Evolutionary conservation across 2,797 vertebrate species (phyloP).

Genomic region (Mionectes olivaceus): DNA sequence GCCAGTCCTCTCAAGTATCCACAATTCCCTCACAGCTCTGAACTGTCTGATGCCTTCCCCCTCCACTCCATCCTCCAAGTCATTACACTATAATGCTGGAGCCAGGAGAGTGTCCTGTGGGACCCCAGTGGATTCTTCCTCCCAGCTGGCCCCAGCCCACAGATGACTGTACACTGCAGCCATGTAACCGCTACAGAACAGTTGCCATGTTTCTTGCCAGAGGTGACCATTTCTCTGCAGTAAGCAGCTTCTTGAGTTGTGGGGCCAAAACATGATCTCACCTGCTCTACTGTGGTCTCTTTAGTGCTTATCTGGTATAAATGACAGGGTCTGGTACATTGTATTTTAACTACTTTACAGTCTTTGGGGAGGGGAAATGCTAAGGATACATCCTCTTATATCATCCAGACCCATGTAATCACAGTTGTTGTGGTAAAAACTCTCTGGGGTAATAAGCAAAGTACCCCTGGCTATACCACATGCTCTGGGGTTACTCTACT

Average conservation of each 20-base stretch:
- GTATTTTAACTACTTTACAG: background rate
- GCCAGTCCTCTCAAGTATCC: slow-evolving; percentile 35
- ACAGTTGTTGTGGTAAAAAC: background rate
- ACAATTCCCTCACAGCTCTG: slow-evolving; percentile 38
- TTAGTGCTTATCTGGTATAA: background rate
- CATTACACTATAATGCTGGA: background rate
- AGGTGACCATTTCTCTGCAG: slow-evolving; percentile 12
- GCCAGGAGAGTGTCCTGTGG: slow-evolving; percentile 21
- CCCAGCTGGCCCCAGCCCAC: slow-evolving; percentile 31
- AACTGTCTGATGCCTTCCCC: slow-evolving; percentile 25
- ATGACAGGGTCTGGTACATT: background rate
- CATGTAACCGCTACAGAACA: background rate
- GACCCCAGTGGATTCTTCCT: slow-evolving; percentile 21
- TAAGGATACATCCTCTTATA: background rate
- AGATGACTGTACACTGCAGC: slow-evolving; percentile 21
- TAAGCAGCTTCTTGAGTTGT: background rate
- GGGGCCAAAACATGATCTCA: slow-evolving; percentile 6
- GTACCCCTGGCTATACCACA: background rate
- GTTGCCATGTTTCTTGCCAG: slow-evolving; percentile 25
- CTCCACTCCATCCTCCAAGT: slow-evolving; percentile 3
- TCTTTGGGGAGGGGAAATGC: background rate
- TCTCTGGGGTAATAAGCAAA: background rate
- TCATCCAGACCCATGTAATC: background rate
- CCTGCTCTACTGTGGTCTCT: slow-evolving; percentile 7
- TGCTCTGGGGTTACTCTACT: background rate